Percentiles rank a stretch among this genome's conserved stretches.
These are phyloP conservation scores for Mungos mungo DNA, from an alignment of 2,113 vertebrate species.

Conservation along the genomic window DNA sequence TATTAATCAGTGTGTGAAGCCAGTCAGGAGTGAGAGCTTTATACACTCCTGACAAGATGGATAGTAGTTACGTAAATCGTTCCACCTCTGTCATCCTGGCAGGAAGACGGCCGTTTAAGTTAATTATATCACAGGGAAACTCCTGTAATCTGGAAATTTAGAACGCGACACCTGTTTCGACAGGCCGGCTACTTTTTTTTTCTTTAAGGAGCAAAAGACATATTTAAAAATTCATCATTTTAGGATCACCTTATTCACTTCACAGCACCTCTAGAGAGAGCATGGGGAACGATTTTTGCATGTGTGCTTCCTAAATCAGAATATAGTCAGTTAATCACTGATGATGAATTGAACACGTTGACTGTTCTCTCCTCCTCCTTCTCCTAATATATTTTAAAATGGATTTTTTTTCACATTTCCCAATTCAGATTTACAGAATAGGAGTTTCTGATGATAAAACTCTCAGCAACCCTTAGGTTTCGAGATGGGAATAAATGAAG, in stretches of 20 bases:
- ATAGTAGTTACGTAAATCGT: conserved; percentile 77
- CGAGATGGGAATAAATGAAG: neutral
- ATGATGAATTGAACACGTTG: neutral
- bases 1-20: conserved; percentile 83
- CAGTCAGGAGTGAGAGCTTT: conserved; percentile 78
- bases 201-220: conserved; percentile 64
- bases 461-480: neutral
- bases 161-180: conserved; percentile 75
- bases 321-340: neutral
- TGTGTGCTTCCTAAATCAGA: conserved; percentile 39
- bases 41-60: conserved; percentile 79
- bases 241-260: conserved; percentile 70
- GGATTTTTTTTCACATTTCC: conserved; percentile 30
- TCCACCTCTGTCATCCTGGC: conserved; percentile 81
- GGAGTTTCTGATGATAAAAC: conserved; percentile 39
- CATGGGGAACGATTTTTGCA: conserved; percentile 9
- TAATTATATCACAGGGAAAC: conserved; percentile 80
- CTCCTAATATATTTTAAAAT: conserved; percentile 38
- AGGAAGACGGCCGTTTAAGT: conserved; percentile 77
- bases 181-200: conserved; percentile 31
- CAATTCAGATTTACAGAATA: conserved; percentile 45
- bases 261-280: conserved; percentile 20
- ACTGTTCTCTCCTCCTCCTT: neutral
- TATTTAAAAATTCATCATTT: conserved; percentile 64
- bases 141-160: conserved; percentile 78